phyloP scores from a whole-genome alignment of 2,797 vertebrate species.

The Pteropus rufus region DNA sequence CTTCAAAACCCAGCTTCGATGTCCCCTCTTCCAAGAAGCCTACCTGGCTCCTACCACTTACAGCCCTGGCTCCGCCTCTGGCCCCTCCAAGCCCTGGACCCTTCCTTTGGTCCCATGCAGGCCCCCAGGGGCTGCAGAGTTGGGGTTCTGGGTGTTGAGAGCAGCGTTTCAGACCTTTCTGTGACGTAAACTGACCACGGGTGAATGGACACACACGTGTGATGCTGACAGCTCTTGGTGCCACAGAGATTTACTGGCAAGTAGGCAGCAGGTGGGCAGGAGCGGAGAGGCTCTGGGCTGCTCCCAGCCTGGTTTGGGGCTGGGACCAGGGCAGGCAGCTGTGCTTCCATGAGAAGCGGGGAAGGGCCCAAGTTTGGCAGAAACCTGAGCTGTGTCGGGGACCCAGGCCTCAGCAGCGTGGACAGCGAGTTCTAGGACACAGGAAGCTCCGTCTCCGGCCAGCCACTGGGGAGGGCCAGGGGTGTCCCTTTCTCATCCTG shows the following conservation, averaged over 20 bases:
- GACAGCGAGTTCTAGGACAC: conserved; percentile 36
- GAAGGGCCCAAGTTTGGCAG: not conserved
- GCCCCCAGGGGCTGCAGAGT: not conserved
- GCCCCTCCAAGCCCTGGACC: not conserved
- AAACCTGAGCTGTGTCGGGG: not conserved
- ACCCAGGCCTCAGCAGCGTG: not conserved
- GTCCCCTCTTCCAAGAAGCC: not conserved
- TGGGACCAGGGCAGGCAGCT: not conserved
- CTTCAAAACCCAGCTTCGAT: conserved; percentile 17
- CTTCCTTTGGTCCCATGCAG: not conserved
- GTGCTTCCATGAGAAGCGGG: not conserved
- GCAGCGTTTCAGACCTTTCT: not conserved
- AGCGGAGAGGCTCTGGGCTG: not conserved
- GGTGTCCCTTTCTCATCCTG: not conserved
- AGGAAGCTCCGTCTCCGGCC: not conserved
- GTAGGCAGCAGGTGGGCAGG: not conserved
- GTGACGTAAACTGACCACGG: not conserved
- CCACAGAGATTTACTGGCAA: conserved; percentile 51
- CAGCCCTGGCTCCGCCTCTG: not conserved
- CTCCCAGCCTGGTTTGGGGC: not conserved
- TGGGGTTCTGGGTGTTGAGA: not conserved
- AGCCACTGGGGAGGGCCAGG: not conserved
- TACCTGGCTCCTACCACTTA: not conserved
- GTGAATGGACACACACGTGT: rapidly evolving
- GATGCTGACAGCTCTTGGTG: not conserved